These are phyloP conservation scores for Rhamphomyia laevipes DNA, from an alignment of 2,888 invertebrate species.

Conservation along the genomic window DNA sequence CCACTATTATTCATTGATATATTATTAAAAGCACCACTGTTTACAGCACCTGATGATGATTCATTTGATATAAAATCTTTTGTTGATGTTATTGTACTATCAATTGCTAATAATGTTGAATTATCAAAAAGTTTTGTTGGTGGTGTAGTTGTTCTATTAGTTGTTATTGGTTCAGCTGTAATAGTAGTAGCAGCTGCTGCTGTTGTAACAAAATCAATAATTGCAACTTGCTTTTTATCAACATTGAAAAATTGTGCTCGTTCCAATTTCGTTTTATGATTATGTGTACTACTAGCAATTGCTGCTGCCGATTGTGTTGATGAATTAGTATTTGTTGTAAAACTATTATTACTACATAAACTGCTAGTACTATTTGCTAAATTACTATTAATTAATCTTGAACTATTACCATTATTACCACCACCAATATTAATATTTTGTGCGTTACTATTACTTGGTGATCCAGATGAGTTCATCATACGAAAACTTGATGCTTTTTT, in stretches of 20 bases:
- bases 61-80: slow-evolving; percentile 7
- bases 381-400: slow-evolving; percentile 1
- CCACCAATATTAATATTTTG: slow-evolving; percentile 5
- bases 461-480: slow-evolving; percentile 7
- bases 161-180: background rate
- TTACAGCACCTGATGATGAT: background rate
- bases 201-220: slow-evolving; percentile 14
- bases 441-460: slow-evolving; percentile 3
- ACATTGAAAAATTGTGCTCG: slow-evolving; percentile 19
- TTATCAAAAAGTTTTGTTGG: slow-evolving; percentile 4
- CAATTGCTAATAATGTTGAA: slow-evolving; percentile 7
- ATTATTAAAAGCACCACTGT: background rate
- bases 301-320: background rate
- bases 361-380: slow-evolving; percentile 9
- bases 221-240: slow-evolving; percentile 18
- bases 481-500: slow-evolving; percentile 18
- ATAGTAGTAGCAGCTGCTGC: slow-evolving; percentile 6
- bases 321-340: background rate
- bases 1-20: background rate
- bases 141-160: background rate
- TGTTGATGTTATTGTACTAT: slow-evolving; percentile 10
- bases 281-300: background rate
- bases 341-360: slow-evolving; percentile 2
- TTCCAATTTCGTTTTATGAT: slow-evolving; percentile 15
- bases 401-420: slow-evolving; percentile 3